phyloP scores from a whole-genome alignment of 2,888 invertebrate species.

The Hydropsyche betteni region DNA sequence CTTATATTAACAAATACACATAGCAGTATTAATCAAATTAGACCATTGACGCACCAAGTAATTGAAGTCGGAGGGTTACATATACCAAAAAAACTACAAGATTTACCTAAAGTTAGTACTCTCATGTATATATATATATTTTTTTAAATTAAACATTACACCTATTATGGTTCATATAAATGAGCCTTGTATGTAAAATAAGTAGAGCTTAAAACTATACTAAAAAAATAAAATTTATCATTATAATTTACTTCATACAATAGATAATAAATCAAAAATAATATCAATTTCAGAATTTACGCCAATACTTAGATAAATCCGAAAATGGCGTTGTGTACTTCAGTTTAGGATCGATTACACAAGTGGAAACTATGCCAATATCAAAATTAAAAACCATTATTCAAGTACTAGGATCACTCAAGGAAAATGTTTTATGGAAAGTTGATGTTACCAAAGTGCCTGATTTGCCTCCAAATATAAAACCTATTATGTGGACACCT shows the following conservation, averaged over 20 bases:
- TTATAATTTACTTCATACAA: not conserved
- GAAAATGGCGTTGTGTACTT: constrained; percentile 66
- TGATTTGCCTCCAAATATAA: constrained; percentile 63
- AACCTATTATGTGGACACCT: constrained; percentile 66
- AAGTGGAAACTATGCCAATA: constrained; percentile 65
- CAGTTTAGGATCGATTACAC: constrained; percentile 69
- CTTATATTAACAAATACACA: constrained; percentile 67
- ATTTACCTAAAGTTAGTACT: constrained; percentile 61
- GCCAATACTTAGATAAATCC: constrained; percentile 60
- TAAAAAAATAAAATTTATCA: not conserved
- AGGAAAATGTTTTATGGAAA: constrained; percentile 68
- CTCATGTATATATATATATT: not conserved
- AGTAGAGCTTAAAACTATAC: no score
- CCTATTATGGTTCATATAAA: not conserved
- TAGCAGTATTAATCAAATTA: constrained; percentile 66
- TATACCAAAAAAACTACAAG: constrained; percentile 57
- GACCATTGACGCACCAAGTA: constrained; percentile 66
- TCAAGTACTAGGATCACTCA: constrained; percentile 63
- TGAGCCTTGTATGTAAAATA: not conserved
- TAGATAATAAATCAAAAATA: not conserved
- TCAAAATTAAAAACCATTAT: constrained; percentile 62
- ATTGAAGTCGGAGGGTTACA: constrained; percentile 69
- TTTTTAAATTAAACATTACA: not conserved
- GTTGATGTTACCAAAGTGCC: constrained; percentile 62
- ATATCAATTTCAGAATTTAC: constrained; percentile 58